phyloP scores from a whole-genome alignment of 2,797 vertebrate genomes.

The Coreius guichenoti region DNA sequence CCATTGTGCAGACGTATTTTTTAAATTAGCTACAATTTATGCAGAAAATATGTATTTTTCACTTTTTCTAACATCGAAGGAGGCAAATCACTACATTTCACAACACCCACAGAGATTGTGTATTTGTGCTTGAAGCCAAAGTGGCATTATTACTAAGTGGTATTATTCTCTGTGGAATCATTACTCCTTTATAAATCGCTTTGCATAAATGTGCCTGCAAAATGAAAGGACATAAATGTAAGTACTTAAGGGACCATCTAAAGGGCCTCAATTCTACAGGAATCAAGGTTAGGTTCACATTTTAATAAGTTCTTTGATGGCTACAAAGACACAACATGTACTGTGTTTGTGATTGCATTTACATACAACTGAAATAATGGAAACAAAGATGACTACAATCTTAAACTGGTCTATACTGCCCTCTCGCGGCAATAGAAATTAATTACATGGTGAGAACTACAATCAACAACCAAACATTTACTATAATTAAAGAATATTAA shows the following conservation, averaged over 20 bases:
- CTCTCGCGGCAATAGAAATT: background rate
- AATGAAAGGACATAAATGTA: background rate
- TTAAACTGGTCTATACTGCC: background rate
- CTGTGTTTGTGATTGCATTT: background rate
- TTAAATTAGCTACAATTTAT: background rate
- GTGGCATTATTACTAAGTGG: too few species aligned
- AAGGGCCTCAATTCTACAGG: background rate
- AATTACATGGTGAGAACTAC: background rate
- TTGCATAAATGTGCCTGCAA: background rate
- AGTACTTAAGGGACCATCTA: background rate
- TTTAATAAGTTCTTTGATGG: background rate
- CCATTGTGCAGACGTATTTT: background rate
- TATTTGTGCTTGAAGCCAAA: background rate
- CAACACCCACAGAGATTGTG: background rate
- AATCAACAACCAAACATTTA: background rate
- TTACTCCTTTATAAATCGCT: background rate
- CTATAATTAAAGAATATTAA: background rate
- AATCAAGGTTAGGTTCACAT: background rate
- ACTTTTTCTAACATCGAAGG: background rate
- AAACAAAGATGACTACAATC: background rate
- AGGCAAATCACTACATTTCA: background rate
- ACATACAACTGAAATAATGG: background rate
- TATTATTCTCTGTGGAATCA: conserved; percentile 4
- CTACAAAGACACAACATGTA: background rate
- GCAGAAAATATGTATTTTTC: background rate